Conservation (phyloP, 2,113 vertebrate species). For the Campylorhamphus procurvoides region DNA sequence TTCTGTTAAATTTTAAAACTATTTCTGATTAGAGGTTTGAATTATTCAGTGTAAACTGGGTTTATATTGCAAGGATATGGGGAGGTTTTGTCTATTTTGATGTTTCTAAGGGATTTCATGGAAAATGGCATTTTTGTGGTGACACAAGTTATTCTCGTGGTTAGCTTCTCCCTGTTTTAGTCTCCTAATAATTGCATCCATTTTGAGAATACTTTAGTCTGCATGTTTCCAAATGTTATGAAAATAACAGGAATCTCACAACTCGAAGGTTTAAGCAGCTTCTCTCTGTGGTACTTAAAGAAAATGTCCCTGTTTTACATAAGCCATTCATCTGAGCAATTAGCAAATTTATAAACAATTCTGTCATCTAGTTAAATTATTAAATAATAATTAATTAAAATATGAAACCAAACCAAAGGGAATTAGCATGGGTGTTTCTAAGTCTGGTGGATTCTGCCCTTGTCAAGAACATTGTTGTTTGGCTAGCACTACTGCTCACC, state of each 20-base stretch:
- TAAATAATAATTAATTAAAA: not conserved
- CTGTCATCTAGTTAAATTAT: not conserved
- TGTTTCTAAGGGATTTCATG: not conserved
- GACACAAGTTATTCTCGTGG: not conserved
- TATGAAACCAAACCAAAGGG: not conserved
- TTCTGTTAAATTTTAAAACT: not conserved
- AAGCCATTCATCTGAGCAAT: not conserved
- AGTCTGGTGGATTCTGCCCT: not conserved
- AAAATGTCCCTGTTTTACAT: not conserved
- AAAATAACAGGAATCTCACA: not conserved
- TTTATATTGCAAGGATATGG: not conserved
- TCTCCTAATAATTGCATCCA: not conserved
- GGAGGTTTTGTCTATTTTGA: not conserved
- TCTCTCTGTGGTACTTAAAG: not conserved
- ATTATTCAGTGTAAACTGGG: not conserved
- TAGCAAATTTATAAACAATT: not conserved
- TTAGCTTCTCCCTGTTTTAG: not conserved
- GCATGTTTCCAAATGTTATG: not conserved
- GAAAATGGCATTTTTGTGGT: not conserved
- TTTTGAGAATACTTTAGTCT: not conserved
- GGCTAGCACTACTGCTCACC: not conserved
- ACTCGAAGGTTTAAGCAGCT: not conserved
- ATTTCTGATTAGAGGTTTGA: conserved; percentile 4
- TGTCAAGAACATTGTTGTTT: not conserved
- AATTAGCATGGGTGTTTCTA: not conserved